A percentile compares a stretch with the other conserved stretches of the same genome.
phyloP scores from a whole-genome alignment of 2,113 vertebrate genomes.

The Brienomyrus longianalis region DNA sequence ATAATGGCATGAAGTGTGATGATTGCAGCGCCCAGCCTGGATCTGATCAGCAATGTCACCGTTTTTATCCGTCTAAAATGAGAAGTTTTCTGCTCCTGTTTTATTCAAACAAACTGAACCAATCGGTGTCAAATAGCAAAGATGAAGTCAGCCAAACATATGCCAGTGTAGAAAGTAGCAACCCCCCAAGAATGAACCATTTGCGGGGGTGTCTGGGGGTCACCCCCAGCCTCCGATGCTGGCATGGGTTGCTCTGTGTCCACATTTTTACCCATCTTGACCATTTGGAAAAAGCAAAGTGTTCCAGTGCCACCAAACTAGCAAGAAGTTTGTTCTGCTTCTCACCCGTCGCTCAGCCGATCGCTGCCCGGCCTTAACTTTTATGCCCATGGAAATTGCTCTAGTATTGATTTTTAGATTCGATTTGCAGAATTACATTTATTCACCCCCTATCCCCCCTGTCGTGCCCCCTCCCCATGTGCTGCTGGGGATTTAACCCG shows the following conservation, averaged over 20 bases:
- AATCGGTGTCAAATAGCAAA: background rate
- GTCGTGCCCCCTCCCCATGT: background rate
- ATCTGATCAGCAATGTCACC: background rate
- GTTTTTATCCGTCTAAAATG: background rate
- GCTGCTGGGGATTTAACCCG: background rate
- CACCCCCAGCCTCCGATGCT: background rate
- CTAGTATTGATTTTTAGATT: constrained; percentile 49
- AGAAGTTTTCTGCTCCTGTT: background rate
- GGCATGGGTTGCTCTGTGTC: background rate
- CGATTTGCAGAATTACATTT: constrained; percentile 48
- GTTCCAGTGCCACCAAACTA: background rate
- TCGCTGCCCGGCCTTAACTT: constrained; percentile 41
- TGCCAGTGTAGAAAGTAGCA: background rate
- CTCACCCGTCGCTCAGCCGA: constrained; percentile 34
- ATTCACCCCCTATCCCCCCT: background rate
- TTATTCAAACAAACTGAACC: background rate
- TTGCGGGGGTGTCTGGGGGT: background rate
- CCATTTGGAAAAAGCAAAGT: background rate
- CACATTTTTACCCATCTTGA: background rate
- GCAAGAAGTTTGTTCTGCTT: background rate
- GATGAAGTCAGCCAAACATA: background rate
- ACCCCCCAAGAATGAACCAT: background rate
- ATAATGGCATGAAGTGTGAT: background rate
- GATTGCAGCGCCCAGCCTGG: background rate
- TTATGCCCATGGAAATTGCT: constrained; percentile 34